Percentiles rank a stretch among this genome's conserved stretches.
phyloP scores from a whole-genome alignment of 2,113 vertebrate species.

The Eudyptes chrysolophus region DNA sequence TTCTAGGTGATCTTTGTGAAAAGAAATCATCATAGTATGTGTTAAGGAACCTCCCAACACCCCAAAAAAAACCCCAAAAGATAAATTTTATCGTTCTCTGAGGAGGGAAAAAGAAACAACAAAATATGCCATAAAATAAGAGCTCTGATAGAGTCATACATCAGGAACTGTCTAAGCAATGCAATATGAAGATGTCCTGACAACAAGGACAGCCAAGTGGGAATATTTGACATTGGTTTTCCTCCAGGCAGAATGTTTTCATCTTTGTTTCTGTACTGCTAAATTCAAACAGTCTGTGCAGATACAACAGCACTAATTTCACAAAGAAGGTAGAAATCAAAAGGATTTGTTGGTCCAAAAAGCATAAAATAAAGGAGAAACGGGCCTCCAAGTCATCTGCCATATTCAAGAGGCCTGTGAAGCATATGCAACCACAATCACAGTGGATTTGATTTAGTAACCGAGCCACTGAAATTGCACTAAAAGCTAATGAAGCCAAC shows the following conservation, averaged over 20 bases:
- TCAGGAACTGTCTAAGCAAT: neutral
- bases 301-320: neutral
- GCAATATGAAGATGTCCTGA: neutral
- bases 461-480: conserved; percentile 34
- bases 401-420: neutral
- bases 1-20: neutral
- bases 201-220: neutral
- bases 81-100: neutral
- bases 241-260: conserved; percentile 26
- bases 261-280: conserved; percentile 16
- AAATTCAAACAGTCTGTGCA: conserved; percentile 47
- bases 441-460: conserved; percentile 25
- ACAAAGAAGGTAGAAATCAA: conserved; percentile 40
- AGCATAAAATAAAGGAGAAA: conserved; percentile 6
- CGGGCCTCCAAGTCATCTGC: neutral
- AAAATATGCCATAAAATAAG: neutral
- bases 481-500: conserved; percentile 41
- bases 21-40: neutral
- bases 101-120: neutral
- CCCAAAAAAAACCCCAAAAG: neutral
- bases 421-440: conserved; percentile 34
- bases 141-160: neutral
- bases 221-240: neutral
- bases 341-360: conserved; percentile 18
- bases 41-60: neutral